phyloP scores from a whole-genome alignment of 2,888 invertebrate genomes.

The Cheilosia vernalis region DNA sequence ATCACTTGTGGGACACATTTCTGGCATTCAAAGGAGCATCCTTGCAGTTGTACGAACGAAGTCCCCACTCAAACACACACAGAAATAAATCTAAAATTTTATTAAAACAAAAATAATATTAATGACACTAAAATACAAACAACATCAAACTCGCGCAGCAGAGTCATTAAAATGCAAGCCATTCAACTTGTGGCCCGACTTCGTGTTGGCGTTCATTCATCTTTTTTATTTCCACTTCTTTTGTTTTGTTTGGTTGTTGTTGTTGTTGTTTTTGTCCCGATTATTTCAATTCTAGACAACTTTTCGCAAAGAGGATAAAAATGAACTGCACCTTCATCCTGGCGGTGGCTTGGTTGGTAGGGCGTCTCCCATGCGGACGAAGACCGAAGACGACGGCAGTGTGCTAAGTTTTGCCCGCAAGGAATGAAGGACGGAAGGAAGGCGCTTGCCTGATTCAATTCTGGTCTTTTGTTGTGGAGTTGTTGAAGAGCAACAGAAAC shows the following conservation, averaged over 20 bases:
- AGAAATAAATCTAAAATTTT: slow-evolving; percentile 34
- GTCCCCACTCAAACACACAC: background rate
- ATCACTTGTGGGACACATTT: slow-evolving; percentile 26
- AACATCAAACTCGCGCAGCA: slow-evolving; percentile 24
- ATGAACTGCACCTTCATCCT: slow-evolving; percentile 57
- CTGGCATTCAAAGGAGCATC: slow-evolving; percentile 34
- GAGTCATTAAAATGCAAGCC: slow-evolving; percentile 71
- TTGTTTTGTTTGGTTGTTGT: background rate
- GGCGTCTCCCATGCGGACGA: background rate
- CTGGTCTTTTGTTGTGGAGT: slow-evolving; percentile 37
- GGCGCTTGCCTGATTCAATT: slow-evolving; percentile 56
- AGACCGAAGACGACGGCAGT: background rate
- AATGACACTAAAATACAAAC: slow-evolving; percentile 58
- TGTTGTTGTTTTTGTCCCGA: slow-evolving; percentile 31
- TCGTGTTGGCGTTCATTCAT: slow-evolving; percentile 65
- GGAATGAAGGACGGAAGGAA: slow-evolving; percentile 40
- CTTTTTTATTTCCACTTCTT: slow-evolving; percentile 16
- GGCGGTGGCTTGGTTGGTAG: slow-evolving; percentile 1
- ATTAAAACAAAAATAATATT: slow-evolving; percentile 33
- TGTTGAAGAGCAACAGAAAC: slow-evolving; percentile 4
- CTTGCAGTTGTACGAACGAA: slow-evolving; percentile 1
- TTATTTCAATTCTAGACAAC: slow-evolving; percentile 62
- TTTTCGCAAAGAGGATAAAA: slow-evolving; percentile 58
- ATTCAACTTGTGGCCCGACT: slow-evolving; percentile 61
- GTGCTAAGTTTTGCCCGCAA: slow-evolving; percentile 9